These are phyloP conservation scores for Harpalus rubripes DNA, from an alignment of 2,888 invertebrate genomes.

Conservation along the genomic window DNA sequence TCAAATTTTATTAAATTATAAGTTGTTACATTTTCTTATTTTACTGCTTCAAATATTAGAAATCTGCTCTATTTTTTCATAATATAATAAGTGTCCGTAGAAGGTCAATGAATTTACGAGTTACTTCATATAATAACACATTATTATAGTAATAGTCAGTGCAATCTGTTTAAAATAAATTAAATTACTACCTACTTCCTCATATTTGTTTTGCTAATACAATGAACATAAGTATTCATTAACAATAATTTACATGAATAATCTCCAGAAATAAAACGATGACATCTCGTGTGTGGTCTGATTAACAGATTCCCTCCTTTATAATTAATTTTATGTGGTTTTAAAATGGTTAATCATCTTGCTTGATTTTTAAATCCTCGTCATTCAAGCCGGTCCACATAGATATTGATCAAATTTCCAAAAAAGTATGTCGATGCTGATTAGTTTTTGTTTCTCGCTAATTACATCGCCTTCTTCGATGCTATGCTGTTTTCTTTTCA, in stretches of 20 bases:
- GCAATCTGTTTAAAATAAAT: neutral
- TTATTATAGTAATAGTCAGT: neutral
- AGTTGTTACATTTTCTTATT: too few species aligned
- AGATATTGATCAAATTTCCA: constrained; percentile 30
- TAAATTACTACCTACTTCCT: neutral
- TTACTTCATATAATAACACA: neutral
- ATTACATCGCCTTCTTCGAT: constrained; percentile 10
- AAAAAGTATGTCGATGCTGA: constrained; percentile 32
- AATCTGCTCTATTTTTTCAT: neutral
- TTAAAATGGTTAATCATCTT: constrained; percentile 6
- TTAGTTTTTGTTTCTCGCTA: constrained; percentile 38
- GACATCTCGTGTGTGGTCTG: constrained; percentile 17
- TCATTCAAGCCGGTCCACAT: neutral
- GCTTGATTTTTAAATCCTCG: neutral
- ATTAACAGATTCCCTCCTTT: neutral
- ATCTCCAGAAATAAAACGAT: neutral
- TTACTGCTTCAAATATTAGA: too few species aligned
- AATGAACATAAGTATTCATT: neutral
- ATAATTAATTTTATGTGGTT: constrained; percentile 10
- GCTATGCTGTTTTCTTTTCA: constrained; percentile 32
- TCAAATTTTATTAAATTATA: too few species aligned
- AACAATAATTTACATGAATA: neutral
- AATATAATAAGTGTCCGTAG: neutral
- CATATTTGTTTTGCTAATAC: constrained; percentile 3
- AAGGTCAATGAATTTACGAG: too few species aligned